Evolutionary conservation across 1,140 invertebrate genomes (phyloP).

Genomic region (Drosophila bocqueti): DNA sequence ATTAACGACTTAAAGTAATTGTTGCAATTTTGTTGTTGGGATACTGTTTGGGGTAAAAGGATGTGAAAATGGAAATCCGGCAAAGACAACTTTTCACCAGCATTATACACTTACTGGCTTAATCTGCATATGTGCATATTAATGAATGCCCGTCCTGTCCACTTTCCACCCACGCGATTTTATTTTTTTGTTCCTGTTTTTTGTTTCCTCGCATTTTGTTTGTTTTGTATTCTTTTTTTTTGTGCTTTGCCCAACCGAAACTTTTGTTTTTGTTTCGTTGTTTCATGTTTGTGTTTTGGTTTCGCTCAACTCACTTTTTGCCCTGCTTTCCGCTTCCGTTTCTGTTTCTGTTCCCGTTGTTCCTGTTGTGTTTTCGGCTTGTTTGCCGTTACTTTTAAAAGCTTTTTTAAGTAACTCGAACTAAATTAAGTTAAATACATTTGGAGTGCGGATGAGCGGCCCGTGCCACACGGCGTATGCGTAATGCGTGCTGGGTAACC

Average conservation of each 20-base stretch:
- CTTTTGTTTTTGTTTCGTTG: slow-evolving; percentile 41
- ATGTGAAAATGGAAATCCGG: slow-evolving; percentile 4
- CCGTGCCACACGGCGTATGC: slow-evolving; percentile 45
- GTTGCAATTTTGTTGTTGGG: background rate
- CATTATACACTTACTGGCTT: slow-evolving; percentile 72
- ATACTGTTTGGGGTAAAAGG: background rate
- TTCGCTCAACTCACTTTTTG: slow-evolving; percentile 23
- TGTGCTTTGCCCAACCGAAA: slow-evolving; percentile 8
- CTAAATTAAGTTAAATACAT: slow-evolving; percentile 81
- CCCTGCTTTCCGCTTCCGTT: slow-evolving; percentile 8
- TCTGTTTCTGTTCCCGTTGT: slow-evolving; percentile 1
- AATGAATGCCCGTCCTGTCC: slow-evolving; percentile 49
- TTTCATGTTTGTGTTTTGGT: slow-evolving; percentile 43
- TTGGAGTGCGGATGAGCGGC: slow-evolving; percentile 27
- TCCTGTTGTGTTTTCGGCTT: slow-evolving; percentile 29
- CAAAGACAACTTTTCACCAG: slow-evolving; percentile 2
- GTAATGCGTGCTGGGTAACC: slow-evolving; percentile 23
- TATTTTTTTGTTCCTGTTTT: slow-evolving; percentile 4
- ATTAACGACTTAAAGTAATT: background rate
- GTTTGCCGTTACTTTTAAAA: slow-evolving; percentile 73
- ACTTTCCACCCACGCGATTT: background rate
- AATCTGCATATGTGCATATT: slow-evolving; percentile 83
- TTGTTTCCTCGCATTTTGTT: background rate
- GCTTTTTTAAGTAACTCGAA: slow-evolving; percentile 81
- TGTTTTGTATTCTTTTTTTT: no score